Conservation (phyloP, 2,113 vertebrate genomes). For the Tricholaema leucomelas region DNA sequence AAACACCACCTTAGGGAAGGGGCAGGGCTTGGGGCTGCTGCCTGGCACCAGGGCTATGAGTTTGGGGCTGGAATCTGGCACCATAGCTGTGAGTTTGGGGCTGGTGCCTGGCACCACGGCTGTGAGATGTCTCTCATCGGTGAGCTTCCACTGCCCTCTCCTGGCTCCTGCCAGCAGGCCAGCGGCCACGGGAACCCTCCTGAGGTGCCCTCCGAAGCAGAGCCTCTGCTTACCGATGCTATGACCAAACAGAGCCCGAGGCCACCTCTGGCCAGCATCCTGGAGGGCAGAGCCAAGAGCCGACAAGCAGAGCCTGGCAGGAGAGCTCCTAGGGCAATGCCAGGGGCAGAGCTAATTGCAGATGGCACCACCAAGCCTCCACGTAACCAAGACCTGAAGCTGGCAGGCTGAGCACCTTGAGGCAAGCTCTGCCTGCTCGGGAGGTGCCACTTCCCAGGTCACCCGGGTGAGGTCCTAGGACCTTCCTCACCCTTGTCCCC, state of each 20-base stretch:
- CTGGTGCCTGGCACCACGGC: rapidly evolving
- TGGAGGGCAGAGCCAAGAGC: background rate
- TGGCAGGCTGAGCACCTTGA: background rate
- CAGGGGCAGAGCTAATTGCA: background rate
- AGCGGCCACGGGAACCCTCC: background rate
- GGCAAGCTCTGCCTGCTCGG: background rate
- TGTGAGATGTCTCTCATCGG: background rate
- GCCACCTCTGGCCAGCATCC: rapidly evolving
- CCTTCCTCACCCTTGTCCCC: background rate
- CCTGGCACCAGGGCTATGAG: rapidly evolving
- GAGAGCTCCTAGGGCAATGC: rapidly evolving
- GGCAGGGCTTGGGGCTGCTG: too few species aligned
- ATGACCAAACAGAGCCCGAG: background rate
- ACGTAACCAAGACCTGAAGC: background rate
- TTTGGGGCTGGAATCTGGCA: too few species aligned
- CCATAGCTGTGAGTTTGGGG: too few species aligned
- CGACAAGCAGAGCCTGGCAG: rapidly evolving
- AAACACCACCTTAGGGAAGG: background rate
- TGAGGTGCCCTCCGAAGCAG: background rate
- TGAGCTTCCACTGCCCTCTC: slow-evolving; percentile 47
- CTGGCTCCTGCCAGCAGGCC: background rate
- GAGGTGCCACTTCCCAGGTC: background rate
- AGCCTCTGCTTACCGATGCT: background rate
- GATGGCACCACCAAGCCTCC: background rate
- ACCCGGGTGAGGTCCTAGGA: background rate